Base-by-base conservation (phyloP, 2,888 invertebrate species). In the Electrophaes corylata region DNA sequence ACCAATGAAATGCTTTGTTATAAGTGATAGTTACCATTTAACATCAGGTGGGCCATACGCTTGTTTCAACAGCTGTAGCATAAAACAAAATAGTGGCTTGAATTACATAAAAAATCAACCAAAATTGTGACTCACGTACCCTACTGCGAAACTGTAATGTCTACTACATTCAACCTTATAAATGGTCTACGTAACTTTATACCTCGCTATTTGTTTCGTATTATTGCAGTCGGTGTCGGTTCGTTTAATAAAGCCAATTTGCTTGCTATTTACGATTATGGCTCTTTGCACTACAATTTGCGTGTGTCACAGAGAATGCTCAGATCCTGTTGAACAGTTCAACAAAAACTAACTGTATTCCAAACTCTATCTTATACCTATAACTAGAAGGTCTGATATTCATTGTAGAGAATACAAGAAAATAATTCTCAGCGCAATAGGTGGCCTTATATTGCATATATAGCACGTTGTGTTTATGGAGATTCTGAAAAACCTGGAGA, bases 221-320 rank as follows among this genome's bases (percentile, higher is more conserved):
- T 71, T 73, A 75, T 69, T 70, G 67, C 60, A 66, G 64, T 60
- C 53, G 59, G 61, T 70, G 59, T 64, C 62, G 55, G 68, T 64
- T 54, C 65, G 67, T 74, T 77, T 76, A 76, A 78, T 79, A 79
- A 78, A 75, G 73, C 72, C 77, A 80, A 80, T 80, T 78, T 78
- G 70, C 68, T 67, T 63, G 59, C 70, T 70, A 78, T 80, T 79
- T 80, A 79, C 70, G 73, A 72, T 78, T 74, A 79, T 69, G 63
- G 71, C 72, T 72, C 56, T 76, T 78, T 73, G 73, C 71, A 73
- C 76, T 76, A 78, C 71, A 81, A 80, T 81, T 77, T 78, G 74
- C 73, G 76, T 76, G 73, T 79, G 74, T 76, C 73, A 76, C 73
- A 73, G 61, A 60, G 62, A 71, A 69, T 65, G 68, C 65, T 69